A percentile compares a stretch with the other conserved stretches of the same genome.
Evolutionary conservation across 2,797 vertebrate genomes (phyloP).

Genomic region (Tauraco hartlaubi): DNA sequence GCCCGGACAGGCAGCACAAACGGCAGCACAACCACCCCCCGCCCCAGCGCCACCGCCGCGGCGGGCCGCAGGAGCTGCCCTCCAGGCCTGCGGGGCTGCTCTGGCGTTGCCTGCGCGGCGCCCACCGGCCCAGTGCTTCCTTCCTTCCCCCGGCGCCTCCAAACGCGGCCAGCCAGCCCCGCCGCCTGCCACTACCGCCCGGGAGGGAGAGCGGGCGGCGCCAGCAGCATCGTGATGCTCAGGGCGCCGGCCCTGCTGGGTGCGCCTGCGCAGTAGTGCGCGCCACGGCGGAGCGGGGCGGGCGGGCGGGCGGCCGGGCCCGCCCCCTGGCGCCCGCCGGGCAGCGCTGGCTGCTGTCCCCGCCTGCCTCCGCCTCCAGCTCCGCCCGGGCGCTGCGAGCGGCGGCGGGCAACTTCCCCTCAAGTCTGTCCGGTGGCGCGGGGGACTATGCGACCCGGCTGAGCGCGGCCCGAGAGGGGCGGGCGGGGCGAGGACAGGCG

Average conservation of each 20-base stretch:
- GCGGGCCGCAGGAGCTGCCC: rapidly evolving
- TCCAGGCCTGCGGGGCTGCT: not conserved
- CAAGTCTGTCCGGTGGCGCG: not conserved
- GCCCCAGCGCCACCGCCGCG: too few species aligned
- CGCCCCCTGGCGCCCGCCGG: not conserved
- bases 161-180: too few species aligned
- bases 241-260: not conserved
- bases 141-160: rapidly evolving
- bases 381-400: conserved; percentile 41
- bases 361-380: conserved; percentile 24
- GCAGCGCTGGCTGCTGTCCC: not conserved
- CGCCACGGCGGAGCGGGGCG: not conserved
- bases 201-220: too few species aligned
- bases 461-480: conserved; percentile 10
- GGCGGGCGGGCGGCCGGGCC: not conserved
- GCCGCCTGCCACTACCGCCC: too few species aligned
- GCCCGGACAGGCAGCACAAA: not conserved
- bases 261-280: not conserved
- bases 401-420: conserved; percentile 36
- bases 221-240: rapidly evolving
- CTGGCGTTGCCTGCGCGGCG: not conserved
- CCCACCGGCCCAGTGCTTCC: not conserved
- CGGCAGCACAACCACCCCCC: too few species aligned
- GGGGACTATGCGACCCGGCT: not conserved
- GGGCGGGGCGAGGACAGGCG: not conserved